These are phyloP conservation scores for Drosophila punjabiensis DNA, from an alignment of 1,140 invertebrate species.

Conservation along the genomic window DNA sequence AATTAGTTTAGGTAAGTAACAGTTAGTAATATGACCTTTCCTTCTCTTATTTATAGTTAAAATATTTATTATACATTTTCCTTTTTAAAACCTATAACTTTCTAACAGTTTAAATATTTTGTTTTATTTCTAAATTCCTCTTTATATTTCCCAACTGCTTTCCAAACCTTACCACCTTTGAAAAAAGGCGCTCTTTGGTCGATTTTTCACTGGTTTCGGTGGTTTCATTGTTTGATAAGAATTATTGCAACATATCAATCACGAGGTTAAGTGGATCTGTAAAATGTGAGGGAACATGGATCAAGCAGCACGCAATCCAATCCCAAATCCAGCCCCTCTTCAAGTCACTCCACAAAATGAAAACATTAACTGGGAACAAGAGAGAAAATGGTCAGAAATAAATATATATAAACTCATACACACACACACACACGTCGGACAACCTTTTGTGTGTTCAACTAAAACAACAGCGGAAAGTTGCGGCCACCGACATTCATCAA, in stretches of 20 bases:
- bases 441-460: conserved; percentile 34
- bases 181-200: conserved; percentile 37
- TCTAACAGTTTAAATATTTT: background rate
- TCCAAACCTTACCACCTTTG: conserved; percentile 24
- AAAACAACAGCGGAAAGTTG: conserved; percentile 64
- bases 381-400: conserved; percentile 50
- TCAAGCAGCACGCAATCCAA: conserved; percentile 75
- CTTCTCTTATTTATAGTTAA: too few relatives aligned
- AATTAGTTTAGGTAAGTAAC: too few relatives aligned
- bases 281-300: conserved; percentile 77
- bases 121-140: background rate
- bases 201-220: conserved; percentile 58
- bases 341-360: conserved; percentile 59
- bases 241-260: conserved; percentile 85
- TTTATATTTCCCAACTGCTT: background rate
- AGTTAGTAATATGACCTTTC: too few relatives aligned
- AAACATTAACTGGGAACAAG: conserved; percentile 71
- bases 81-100: too few relatives aligned
- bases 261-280: conserved; percentile 77
- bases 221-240: conserved; percentile 80
- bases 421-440: background rate
- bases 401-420: conserved; percentile 12
- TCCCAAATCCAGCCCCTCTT: background rate
- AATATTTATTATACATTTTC: too few relatives aligned
- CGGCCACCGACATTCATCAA: conserved; percentile 80